Base-by-base conservation (phyloP, 2,113 vertebrate species). In the Natator depressus region DNA sequence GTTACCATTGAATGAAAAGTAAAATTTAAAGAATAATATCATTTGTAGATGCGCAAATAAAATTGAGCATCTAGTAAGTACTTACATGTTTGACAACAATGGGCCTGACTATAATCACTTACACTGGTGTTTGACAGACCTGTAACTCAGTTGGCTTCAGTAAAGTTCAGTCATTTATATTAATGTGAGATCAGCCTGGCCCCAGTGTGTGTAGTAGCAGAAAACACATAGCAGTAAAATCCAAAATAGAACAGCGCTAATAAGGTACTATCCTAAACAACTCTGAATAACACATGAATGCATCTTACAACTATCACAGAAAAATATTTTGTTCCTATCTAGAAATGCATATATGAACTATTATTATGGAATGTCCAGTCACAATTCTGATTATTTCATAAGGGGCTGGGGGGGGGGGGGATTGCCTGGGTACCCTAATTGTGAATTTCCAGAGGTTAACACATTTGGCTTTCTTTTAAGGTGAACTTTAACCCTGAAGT, bases 181-280 rank as follows among this genome's bases (percentile, higher is more conserved):
- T 20, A 72, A 38, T 38, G n/a, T 72, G 65, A 72, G 9, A 38
- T 20, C 35, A 38, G n/a, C 19, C 17, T 19, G 8, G 65, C 19
- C n/a, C 20, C 65, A 72, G 16, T 72, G 19, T 38, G 19, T 53
- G 24, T 20, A 42, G 25, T 14, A 46, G 72, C 42, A 46, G 24
- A 82, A 57, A 82, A 55, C 11, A 42, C 24, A 38, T 8, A 24
- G 29, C 1, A 53, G 27, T 17, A 80, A 57, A 65, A 55, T 8
- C 5, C 4, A 78, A 65, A 22, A 5, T 24, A 72, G 8, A 22
- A 75, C 69, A 24, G 31, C 1, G 7, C 20, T 54, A 54, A 54
- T 54, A 3, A 1, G 1, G 3, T 3, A 19, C 17, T 31, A 3
- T 81, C 10, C 2, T 54, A n/a, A 54, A 17, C 38, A n/a, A 22